Percentiles rank a stretch among this genome's conserved stretches.
Evolutionary conservation across 2,113 vertebrate genomes (phyloP).

Genomic region (Caranx melampygus): DNA sequence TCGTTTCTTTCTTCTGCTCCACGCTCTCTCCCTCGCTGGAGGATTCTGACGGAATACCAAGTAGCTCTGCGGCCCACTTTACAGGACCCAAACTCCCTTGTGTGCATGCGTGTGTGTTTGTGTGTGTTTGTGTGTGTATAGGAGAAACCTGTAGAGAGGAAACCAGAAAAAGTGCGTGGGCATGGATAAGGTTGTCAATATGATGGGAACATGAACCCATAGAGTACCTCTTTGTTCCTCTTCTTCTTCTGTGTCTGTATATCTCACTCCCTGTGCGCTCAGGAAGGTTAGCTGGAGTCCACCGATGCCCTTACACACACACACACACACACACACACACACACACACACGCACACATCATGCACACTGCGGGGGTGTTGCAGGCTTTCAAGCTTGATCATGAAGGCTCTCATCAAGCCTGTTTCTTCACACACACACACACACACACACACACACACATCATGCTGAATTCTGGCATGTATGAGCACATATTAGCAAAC

Average conservation of each 20-base stretch:
- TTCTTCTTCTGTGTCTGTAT: constrained; percentile 33
- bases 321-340: constrained; percentile 22
- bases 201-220: constrained; percentile 52
- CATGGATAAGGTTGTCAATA: constrained; percentile 63
- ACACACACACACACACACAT: background rate
- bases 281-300: constrained; percentile 59
- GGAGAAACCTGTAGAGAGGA: constrained; percentile 29
- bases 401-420: constrained; percentile 36
- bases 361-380: constrained; percentile 19
- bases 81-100: constrained; percentile 67
- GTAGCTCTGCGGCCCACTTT: constrained; percentile 80
- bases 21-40: constrained; percentile 59
- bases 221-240: constrained; percentile 40
- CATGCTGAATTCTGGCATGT: constrained; percentile 14
- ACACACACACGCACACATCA: constrained; percentile 18
- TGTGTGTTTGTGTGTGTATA: background rate
- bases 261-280: constrained; percentile 41
- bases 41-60: constrained; percentile 80
- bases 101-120: constrained; percentile 27
- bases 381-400: constrained; percentile 56
- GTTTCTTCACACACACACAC: constrained; percentile 8
- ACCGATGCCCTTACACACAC: constrained; percentile 26
- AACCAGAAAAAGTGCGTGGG: constrained; percentile 43
- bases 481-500: constrained; percentile 28
- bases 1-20: constrained; percentile 63